Evolutionary conservation across 2,888 invertebrate species (phyloP), one percentile per base, ranked within the genome.

Genomic region (Troglohyphantes excavatus): DNA sequence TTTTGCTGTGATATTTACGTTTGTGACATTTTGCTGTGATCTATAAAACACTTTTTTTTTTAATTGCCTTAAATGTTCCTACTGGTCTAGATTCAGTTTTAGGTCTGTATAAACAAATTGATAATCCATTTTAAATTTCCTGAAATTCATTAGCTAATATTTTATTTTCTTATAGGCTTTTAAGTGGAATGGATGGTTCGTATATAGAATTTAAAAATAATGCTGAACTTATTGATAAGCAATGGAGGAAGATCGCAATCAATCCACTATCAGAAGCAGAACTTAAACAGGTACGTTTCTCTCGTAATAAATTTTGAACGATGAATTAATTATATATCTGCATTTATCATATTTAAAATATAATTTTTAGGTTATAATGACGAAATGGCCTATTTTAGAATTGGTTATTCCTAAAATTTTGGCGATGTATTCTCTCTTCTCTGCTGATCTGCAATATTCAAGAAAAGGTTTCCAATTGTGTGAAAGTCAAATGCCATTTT

Each of bases 161-260:
- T 81, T 39, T 27, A 33, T 61, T 65, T 70, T 68, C 17, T 53
- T 23, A 39, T 33, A 90, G 90, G 17, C 63, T 90, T 29, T 26
- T 90, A n/a, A 73, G 7, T 27, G 84, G 82, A 27, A 11, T 63
- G 29, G 83, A 73, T 53, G 84, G 86, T 17, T 76, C 75, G 19
- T 90, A 91, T 29, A 79, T 90, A 27, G 91, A 91, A 61, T 81
- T 85, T 92, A 93, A 90, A 92, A 92, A 39, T 91, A 91, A 65
- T 83, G 91, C 92, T 33, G 91, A 95, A 63, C 93, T 97, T 53
- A 93, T 98, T 65, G 96, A 97, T 92, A 97, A 97, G 93, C 95
- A 97, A 93, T 95, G 97, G 93, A 95, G 96, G 13, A 96, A 96
- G 93, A 95, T 98, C 53, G 96, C 96, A 91, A 95, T 98, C 3